Conservation (phyloP, 2,113 vertebrate genomes). For the Amblyopsis rosae region DNA sequence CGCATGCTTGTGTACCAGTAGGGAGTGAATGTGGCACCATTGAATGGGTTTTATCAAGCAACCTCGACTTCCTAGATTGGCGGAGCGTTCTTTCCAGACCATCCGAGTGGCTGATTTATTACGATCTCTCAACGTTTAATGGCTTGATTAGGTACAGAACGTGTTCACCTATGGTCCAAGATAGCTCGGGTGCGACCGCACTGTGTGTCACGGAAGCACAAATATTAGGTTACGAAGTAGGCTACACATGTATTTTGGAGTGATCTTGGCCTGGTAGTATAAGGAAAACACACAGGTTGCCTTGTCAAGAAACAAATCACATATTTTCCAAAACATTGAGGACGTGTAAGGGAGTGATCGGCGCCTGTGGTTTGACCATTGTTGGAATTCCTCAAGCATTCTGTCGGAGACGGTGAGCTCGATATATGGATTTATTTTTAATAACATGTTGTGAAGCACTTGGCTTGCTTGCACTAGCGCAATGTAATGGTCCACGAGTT, state of each 20-base stretch:
- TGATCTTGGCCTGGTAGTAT: conserved; percentile 61
- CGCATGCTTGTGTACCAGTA: too few relatives aligned
- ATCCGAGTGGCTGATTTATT: too few relatives aligned
- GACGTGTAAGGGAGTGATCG: conserved; percentile 36
- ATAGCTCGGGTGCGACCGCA: conserved; percentile 8
- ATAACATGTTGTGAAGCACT: conserved; percentile 44
- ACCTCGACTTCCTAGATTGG: too few relatives aligned
- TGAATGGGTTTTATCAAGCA: too few relatives aligned
- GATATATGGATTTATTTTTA: conserved; percentile 26
- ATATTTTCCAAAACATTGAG: conserved; percentile 31
- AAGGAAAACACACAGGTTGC: conserved; percentile 53
- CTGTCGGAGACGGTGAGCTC: conserved; percentile 56
- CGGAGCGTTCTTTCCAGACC: too few relatives aligned
- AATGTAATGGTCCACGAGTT: conserved; percentile 7
- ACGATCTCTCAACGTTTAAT: too few relatives aligned
- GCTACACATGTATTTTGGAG: conserved; percentile 51
- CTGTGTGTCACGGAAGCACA: conserved; percentile 68
- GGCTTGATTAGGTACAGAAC: conserved; percentile 47
- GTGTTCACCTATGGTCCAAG: conserved; percentile 3
- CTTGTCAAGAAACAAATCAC: conserved; percentile 40
- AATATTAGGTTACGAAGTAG: conserved; percentile 55
- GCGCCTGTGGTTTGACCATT: conserved; percentile 58
- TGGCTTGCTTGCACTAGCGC: conserved; percentile 10
- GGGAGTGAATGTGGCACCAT: too few relatives aligned
- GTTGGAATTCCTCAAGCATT: conserved; percentile 46